Conservation (phyloP, 2,888 invertebrate genomes). For the Mimumesa dahlbomi region DNA sequence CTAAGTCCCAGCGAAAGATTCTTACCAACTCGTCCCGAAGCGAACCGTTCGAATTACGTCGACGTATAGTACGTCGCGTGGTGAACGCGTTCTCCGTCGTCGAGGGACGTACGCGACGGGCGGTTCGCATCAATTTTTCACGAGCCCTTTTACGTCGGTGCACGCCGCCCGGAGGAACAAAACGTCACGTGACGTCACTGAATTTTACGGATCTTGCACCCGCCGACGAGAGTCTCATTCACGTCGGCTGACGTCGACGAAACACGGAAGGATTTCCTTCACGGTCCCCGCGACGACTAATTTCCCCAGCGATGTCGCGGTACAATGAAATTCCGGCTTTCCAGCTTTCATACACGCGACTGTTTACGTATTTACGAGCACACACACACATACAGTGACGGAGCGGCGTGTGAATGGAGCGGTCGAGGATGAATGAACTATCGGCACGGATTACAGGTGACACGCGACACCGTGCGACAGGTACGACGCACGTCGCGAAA, state of each 20-base stretch:
- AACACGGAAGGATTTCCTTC: not conserved
- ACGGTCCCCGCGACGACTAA: too few relatives aligned
- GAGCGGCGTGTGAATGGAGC: too few relatives aligned
- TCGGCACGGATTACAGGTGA: slow-evolving; percentile 1
- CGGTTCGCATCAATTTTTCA: slow-evolving; percentile 1
- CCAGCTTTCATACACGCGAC: not conserved
- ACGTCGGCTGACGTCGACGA: not conserved
- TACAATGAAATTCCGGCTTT: too few relatives aligned
- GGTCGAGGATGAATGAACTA: slow-evolving; percentile 36
- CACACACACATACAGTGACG: too few relatives aligned
- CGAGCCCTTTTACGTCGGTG: not conserved
- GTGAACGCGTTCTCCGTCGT: not conserved
- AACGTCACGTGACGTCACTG: slow-evolving; percentile 2
- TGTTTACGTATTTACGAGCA: slow-evolving; percentile 18
- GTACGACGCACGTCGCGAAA: too few relatives aligned
- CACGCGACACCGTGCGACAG: not conserved
- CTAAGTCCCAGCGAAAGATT: too few relatives aligned
- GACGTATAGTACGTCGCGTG: not conserved
- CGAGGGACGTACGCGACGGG: not conserved
- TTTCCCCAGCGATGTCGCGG: too few relatives aligned
- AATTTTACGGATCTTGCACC: slow-evolving; percentile 6
- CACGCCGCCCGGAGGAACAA: not conserved
- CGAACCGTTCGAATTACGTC: too few relatives aligned
- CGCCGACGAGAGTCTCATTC: not conserved
- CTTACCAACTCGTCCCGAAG: too few relatives aligned